Base-by-base conservation (phyloP, 2,797 vertebrate genomes). In the Ctenopoma multispine region DNA sequence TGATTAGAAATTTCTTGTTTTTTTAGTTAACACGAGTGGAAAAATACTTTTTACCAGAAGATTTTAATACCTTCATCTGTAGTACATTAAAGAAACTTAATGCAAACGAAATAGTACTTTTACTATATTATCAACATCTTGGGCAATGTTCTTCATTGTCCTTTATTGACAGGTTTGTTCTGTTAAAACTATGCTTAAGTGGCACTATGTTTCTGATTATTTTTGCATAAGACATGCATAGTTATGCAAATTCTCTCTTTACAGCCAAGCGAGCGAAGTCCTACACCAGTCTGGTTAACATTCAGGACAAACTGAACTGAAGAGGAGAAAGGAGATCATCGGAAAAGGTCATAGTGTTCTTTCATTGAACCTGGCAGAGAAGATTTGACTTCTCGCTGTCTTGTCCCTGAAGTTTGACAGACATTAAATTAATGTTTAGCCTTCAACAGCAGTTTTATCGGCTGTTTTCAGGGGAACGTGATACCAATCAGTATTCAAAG, bases 221-320 rank as follows among this genome's bases (percentile, higher is more conserved):
- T 47, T 63, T 27, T 69, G 4, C 17, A 17, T 3, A 29, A 1
- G 41, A 18, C 10, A 1, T 36, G 40, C 24, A 17, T 43, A 49
- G 1, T 57, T 60, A 75, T 59, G 17, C 48, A 10, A 23, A 21
- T 86, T 87, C 43, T 88, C 70, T 88, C 77, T 86, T 91, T 88
- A 49, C 91, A 99, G 97, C 97, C 79, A 98, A 97, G 54, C 95
- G 98, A 84, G 95, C 96, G 15, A 96, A 96, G 88, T 96, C 96
- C 56, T 96, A 93, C 92, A 81, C 90, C 90, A 97, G 90, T 84
- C 88, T 96, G 88, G 94, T 95, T 89, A 96, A 96, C 90, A 96
- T 99, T 92, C 97, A 98, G 92, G 96, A 98, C 94, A 97, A 97
- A 89, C 89, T 84, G 89, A 96, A 93, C 91, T 99, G 95, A 99